These are phyloP conservation scores for Mandrillus leucophaeus DNA, from an alignment of 2,113 vertebrate genomes.

Conservation along the genomic window DNA sequence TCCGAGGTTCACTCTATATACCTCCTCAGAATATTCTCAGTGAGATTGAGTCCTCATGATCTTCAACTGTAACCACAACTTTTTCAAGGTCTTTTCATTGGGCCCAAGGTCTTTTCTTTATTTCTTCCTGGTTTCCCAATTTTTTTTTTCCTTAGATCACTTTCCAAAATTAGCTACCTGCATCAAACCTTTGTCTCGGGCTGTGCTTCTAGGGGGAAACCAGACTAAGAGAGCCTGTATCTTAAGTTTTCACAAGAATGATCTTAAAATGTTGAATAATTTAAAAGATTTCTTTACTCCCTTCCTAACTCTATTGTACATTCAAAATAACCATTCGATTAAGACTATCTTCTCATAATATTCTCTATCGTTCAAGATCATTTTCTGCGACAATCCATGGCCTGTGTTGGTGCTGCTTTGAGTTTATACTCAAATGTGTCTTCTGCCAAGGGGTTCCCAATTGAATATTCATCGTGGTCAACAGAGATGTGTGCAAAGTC, in stretches of 20 bases:
- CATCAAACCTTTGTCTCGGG: not conserved
- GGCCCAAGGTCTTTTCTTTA: not conserved
- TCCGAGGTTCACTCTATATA: not conserved
- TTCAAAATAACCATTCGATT: not conserved
- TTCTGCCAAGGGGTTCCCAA: not conserved
- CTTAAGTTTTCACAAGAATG: not conserved
- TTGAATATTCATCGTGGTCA: not conserved
- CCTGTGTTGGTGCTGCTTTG: not conserved
- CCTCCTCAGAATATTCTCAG: not conserved
- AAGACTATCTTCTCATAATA: not conserved
- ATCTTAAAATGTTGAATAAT: not conserved
- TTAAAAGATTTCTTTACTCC: not conserved
- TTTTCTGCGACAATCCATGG: not conserved
- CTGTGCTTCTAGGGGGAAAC: not conserved
- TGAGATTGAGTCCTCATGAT: not conserved
- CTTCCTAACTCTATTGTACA: not conserved
- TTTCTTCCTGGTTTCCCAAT: not conserved
- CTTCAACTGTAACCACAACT: not conserved
- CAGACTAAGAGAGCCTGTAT: not conserved
- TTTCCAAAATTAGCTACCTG: not conserved
- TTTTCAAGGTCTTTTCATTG: not conserved
- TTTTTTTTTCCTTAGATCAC: not conserved
- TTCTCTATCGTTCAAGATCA: not conserved
- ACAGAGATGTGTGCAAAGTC: not conserved
- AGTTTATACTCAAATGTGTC: not conserved